Base-by-base conservation (phyloP, 2,113 vertebrate genomes). In the Oxyura jamaicensis region DNA sequence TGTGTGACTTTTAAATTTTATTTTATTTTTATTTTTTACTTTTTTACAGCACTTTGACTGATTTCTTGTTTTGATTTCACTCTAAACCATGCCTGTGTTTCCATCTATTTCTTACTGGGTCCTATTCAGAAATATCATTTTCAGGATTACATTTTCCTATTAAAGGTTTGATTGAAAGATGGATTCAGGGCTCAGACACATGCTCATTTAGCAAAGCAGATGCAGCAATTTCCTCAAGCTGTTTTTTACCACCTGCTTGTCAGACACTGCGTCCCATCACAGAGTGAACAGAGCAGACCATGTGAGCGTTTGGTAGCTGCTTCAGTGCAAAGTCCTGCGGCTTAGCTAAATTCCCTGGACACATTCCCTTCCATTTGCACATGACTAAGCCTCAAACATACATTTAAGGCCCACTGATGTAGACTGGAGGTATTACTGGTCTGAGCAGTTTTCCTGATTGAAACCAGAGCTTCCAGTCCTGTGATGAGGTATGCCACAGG, bases 161-260 rank as follows among this genome's bases (percentile, higher is more conserved):
- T 95, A 73, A 89, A 84, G 55, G 31, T 74, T 58, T 87, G 86
- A 89, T 44, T 83, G 93, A 92, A 91, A 82, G 91, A 84, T 41
- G 41, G 86, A 73, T 85, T 91, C 77, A 48, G 92, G 73, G 77
- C 88, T 96, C 84, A 75, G 77, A 69, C 86, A 84, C 83, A 69
- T 28, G 80, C 93, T 94, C 66, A 42, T 41, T 82, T 69, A 66
- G 84, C 86, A 84, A 92, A 91, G 94, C 91, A 97, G 89, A 89
- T 76, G 74, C 91, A 94, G 71, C 6, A 3, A 25, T 72, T 69
- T 89, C 69, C 86, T 87, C 91, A 76, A 87, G 93, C 89, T 89
- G 81, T 86, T 91, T 86, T 68, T 76, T 66, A 58, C 83, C 94
- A 92, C 86, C 95, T 92, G 91, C 86, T 63, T 69, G 74, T 93